Evolutionary conservation across 1,140 invertebrate genomes (phyloP).

Genomic region (Bombus waltoni): DNA sequence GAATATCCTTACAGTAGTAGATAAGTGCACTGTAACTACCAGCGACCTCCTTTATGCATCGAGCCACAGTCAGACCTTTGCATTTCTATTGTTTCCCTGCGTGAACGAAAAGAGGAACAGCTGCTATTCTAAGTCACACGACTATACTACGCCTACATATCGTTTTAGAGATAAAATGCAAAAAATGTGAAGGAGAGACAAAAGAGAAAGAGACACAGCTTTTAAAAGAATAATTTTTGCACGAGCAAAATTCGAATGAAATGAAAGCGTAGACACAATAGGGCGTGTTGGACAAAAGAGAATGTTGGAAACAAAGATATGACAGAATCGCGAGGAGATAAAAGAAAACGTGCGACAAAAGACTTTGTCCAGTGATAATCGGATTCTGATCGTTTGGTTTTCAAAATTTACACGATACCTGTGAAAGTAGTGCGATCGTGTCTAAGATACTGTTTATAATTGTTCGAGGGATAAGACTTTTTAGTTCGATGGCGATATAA

Average conservation of each 20-base stretch:
- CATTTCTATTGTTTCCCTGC: conserved; percentile 43
- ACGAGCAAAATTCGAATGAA: background rate
- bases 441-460: background rate
- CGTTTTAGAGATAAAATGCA: background rate
- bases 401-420: background rate
- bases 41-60: conserved; percentile 52
- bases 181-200: background rate
- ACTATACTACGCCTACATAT: conserved; percentile 14
- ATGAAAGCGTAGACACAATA: conserved; percentile 11
- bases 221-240: background rate
- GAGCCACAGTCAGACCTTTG: conserved; percentile 35
- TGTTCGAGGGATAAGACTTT: background rate
- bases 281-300: background rate
- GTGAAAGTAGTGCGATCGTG: background rate
- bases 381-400: too few species aligned
- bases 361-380: background rate
- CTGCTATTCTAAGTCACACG: conserved; percentile 23
- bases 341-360: conserved; percentile 3
- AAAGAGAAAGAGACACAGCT: too few species aligned
- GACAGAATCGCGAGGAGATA: background rate
- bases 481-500: background rate
- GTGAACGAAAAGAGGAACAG: conserved; percentile 23
- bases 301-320: background rate
- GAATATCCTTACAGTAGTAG: conserved; percentile 71
- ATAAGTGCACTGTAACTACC: conserved; percentile 38